Percentiles rank a stretch among this genome's conserved stretches.
Conservation (phyloP, 2,797 vertebrate species). For the Hippoglossus hippoglossus region DNA sequence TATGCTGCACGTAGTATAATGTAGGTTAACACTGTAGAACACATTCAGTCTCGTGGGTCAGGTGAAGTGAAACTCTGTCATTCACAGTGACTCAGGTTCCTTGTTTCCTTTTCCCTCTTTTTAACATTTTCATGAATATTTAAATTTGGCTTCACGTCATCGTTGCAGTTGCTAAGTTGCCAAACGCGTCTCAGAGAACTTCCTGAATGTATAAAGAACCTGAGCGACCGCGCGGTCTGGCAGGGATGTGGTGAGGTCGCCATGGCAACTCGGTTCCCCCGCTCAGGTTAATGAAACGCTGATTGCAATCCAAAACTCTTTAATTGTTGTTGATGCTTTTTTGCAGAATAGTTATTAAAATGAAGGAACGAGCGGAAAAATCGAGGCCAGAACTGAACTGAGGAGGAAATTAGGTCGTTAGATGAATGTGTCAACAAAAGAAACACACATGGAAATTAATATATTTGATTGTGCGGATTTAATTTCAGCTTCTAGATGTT, state of each 20-base stretch:
- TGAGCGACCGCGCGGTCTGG: neutral
- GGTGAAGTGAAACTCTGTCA: too few species aligned
- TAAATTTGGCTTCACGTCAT: neutral
- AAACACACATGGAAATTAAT: neutral
- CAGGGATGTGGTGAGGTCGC: neutral
- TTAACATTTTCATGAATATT: too few species aligned
- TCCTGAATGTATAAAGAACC: neutral
- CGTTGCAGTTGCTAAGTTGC: neutral
- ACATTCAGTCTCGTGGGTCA: too few species aligned
- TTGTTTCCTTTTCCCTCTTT: too few species aligned
- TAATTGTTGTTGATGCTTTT: neutral
- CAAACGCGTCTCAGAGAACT: neutral
- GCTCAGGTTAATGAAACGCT: slow-evolving; percentile 32
- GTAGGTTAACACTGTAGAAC: too few species aligned
- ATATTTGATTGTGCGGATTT: too few species aligned
- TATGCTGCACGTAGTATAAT: too few species aligned
- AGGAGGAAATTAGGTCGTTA: neutral
- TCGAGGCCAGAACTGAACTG: neutral
- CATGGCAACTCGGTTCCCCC: slow-evolving; percentile 1
- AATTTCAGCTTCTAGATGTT: too few species aligned
- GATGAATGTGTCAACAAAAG: too few species aligned
- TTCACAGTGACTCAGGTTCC: too few species aligned
- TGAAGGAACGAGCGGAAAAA: slow-evolving; percentile 2
- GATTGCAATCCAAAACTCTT: slow-evolving; percentile 22
- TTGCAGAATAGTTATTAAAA: neutral